Percentiles rank a stretch among this genome's conserved stretches.
These are phyloP conservation scores for Trichosurus vulpecula DNA, from an alignment of 2,797 vertebrate species.

Conservation along the genomic window DNA sequence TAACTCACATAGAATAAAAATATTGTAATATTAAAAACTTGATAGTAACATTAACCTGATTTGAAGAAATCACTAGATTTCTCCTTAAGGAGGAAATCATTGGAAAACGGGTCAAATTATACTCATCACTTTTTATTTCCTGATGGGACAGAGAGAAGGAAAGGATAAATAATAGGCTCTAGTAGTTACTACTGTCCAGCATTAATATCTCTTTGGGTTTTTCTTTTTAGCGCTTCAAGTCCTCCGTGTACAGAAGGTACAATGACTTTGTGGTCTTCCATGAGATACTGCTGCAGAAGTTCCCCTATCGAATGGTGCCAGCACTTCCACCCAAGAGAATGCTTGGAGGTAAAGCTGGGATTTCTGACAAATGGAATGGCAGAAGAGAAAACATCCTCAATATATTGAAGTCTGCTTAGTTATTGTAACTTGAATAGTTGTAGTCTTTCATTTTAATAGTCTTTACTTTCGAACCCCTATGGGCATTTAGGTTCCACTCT, in stretches of 20 bases:
- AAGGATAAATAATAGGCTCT: rapidly evolving
- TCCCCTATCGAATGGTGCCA: constrained; percentile 95
- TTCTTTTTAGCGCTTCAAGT: constrained; percentile 89
- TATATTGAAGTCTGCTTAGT: background rate
- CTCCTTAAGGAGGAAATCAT: background rate
- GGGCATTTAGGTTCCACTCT: background rate
- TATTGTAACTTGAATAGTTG: background rate
- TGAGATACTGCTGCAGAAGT: constrained; percentile 94
- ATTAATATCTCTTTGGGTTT: rapidly evolving
- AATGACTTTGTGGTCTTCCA: constrained; percentile 98
- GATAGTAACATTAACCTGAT: background rate
- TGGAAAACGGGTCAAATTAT: rapidly evolving
- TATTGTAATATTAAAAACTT: background rate
- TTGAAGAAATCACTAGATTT: background rate
- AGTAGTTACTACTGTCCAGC: rapidly evolving
- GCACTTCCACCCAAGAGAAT: constrained; percentile 95
- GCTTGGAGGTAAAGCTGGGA: constrained; percentile 90
- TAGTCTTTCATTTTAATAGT: background rate
- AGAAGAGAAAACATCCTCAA: background rate
- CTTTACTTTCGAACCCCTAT: background rate
- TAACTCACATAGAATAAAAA: background rate
- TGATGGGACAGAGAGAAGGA: rapidly evolving
- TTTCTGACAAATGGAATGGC: rapidly evolving
- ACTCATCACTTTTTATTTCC: rapidly evolving
- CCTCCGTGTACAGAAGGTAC: constrained; percentile 94